phyloP scores from a whole-genome alignment of 2,888 invertebrate species.

The Eupsilia transversa region DNA sequence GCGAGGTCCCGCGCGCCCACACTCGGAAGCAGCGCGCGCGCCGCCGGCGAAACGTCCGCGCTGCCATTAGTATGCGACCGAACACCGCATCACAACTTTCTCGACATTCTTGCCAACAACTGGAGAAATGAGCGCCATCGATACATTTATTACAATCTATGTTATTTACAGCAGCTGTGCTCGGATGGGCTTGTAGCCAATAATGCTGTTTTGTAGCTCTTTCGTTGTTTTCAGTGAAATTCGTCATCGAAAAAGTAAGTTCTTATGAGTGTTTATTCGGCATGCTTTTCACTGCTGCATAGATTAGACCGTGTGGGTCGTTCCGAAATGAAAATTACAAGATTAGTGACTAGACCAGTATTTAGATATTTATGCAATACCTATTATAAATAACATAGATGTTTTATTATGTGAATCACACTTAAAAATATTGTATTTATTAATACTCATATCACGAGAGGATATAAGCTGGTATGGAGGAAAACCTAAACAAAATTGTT shows the following conservation, averaged over 20 bases:
- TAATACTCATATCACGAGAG: slow-evolving; percentile 20
- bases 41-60: slow-evolving; percentile 78
- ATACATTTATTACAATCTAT: slow-evolving; percentile 76
- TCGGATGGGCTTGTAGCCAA: slow-evolving; percentile 7
- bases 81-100: slow-evolving; percentile 89
- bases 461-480: slow-evolving; percentile 39
- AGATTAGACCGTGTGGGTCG: neutral
- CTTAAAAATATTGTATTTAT: slow-evolving; percentile 18
- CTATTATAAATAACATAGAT: neutral
- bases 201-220: neutral
- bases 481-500: slow-evolving; percentile 33
- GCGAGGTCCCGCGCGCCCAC: slow-evolving; percentile 66
- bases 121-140: slow-evolving; percentile 87
- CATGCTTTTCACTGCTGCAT: neutral
- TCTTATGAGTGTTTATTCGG: neutral
- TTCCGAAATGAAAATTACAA: neutral
- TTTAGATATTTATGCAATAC: slow-evolving; percentile 7
- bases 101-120: slow-evolving; percentile 88
- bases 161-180: slow-evolving; percentile 59
- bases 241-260: slow-evolving; percentile 2
- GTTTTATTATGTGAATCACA: slow-evolving; percentile 18
- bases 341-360: neutral
- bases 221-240: slow-evolving; percentile 1
- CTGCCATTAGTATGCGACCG: slow-evolving; percentile 88
- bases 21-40: slow-evolving; percentile 63